Base-by-base conservation (phyloP, 1,140 invertebrate genomes). In the Pectinophora gossypiella region DNA sequence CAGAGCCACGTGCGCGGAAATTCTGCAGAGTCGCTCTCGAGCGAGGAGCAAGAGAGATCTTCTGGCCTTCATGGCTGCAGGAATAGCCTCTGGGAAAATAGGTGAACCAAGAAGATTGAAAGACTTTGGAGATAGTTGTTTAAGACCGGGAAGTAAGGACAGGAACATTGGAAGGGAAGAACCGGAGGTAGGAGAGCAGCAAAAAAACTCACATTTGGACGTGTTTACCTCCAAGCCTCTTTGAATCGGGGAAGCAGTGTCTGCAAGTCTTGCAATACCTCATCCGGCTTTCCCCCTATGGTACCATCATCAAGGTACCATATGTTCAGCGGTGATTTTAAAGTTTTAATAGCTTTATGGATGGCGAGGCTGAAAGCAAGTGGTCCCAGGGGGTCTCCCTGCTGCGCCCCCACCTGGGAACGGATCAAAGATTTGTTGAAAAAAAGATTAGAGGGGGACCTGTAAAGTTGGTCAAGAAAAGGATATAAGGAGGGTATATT, bases 381-480 rank as follows among this genome's bases (percentile, higher is more conserved):
- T 1, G 49, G 40, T 12, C 49, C 49, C 13, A 51, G 20, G 10
- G 40, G 49, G 23, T 43, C 40, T 1, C 38, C 49, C 23, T 44
- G 36, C 23, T 51, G 36, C 3, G 40, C 49, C 48, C 48, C 35
- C 7, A 51, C 42, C 10, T 12, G 19, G 9, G 49, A 51, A 16
- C 9, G 16, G 5, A 51, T 21, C 15, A 10, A 13, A 22, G 2
- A 4, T 9, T 22, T 16, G 10, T 19, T 20, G 19, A n/a, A 45
- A 23, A 43, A 51, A 12, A 51, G 27, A 43, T 51, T 42, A 18
- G 18, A 19, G 6, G 49, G 36, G n/a, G 19, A n/a, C 3, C 12
- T 10, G 18, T 51, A 51, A 13, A 13, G 22, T 51, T 51, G 49
- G 3, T n/a, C 13, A 10, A 51, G 27, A 35, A 51, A 51, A 4